A percentile compares a stretch with the other conserved stretches of the same genome.
Conservation (phyloP, 2,797 vertebrate species). For the Pyrocephalus nanus region DNA sequence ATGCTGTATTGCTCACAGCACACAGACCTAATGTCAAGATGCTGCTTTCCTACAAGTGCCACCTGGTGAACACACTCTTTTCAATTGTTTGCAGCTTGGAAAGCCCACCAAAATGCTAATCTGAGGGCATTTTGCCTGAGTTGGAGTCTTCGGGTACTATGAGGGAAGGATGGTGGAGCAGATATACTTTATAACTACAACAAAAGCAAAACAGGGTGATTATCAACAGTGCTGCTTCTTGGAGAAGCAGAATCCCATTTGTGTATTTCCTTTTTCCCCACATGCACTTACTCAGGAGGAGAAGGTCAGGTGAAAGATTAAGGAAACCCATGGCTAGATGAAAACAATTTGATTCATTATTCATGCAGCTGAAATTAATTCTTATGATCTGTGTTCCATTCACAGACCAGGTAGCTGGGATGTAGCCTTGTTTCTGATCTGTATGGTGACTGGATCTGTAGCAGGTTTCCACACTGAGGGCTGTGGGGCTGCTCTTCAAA, state of each 20-base stretch:
- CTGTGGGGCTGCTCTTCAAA: not conserved
- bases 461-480: not conserved
- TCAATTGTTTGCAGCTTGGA: not conserved
- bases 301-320: not conserved
- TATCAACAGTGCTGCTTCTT: not conserved
- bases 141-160: not conserved
- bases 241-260: not conserved
- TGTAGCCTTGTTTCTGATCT: not conserved
- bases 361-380: not conserved
- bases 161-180: not conserved
- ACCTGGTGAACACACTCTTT: not conserved
- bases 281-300: not conserved
- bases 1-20: not conserved
- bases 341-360: not conserved
- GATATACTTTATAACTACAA: not conserved
- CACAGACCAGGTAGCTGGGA: not conserved
- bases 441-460: fast-evolving
- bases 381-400: not conserved
- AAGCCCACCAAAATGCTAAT: not conserved
- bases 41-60: not conserved
- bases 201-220: not conserved
- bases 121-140: not conserved
- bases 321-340: not conserved
- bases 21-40: not conserved
- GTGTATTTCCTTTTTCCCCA: not conserved